Evolutionary conservation across 1,140 invertebrate species (phyloP).

Genomic region (Gonioctena quinquepunctata): DNA sequence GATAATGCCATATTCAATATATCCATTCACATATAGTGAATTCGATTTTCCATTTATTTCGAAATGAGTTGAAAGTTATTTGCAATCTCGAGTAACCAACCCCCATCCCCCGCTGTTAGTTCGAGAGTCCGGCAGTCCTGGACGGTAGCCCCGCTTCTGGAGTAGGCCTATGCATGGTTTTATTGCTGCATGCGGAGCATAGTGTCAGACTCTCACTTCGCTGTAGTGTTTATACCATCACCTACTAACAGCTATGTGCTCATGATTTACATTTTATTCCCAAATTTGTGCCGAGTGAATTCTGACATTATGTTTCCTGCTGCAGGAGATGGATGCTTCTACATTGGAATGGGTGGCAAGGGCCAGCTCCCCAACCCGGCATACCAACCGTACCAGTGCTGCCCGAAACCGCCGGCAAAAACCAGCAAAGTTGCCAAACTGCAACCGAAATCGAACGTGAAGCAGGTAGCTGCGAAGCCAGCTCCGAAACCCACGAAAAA

Average conservation of each 20-base stretch:
- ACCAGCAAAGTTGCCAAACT: conserved; percentile 72
- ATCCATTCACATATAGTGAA: not conserved
- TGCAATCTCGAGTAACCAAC: not conserved
- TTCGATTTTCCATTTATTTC: too few relatives aligned
- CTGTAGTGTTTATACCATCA: conserved; percentile 1
- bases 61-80: not conserved
- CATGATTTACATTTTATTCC: not conserved
- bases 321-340: conserved; percentile 93
- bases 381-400: conserved; percentile 88
- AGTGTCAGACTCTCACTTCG: conserved; percentile 55
- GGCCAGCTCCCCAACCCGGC: conserved; percentile 71
- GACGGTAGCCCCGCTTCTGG: conserved; percentile 30
- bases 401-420: conserved; percentile 78
- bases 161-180: conserved; percentile 40
- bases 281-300: conserved; percentile 34
- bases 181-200: conserved; percentile 53
- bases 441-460: conserved; percentile 50
- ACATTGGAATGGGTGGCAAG: conserved; percentile 88
- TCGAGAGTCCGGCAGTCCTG: conserved; percentile 26
- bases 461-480: conserved; percentile 48
- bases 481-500: conserved; percentile 48
- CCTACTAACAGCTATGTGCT: conserved; percentile 37
- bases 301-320: conserved; percentile 66
- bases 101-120: not conserved
- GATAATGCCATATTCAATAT: not conserved